phyloP scores from a whole-genome alignment of 2,888 invertebrate species.

The Prosapia bicincta region DNA sequence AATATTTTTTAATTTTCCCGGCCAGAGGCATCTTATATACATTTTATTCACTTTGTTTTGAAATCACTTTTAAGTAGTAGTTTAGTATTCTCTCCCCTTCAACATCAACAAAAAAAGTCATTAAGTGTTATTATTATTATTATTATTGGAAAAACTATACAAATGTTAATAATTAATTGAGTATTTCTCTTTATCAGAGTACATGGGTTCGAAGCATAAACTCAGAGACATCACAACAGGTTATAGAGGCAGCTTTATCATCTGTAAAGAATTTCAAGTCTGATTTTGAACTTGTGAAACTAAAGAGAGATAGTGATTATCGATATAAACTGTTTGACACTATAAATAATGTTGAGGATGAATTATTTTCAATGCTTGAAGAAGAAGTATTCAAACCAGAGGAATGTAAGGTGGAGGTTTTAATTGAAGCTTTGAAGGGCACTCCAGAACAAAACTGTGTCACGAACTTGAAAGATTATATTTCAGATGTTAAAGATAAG shows the following conservation, averaged over 20 bases:
- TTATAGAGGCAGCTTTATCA: neutral
- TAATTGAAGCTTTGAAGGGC: neutral
- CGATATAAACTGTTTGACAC: neutral
- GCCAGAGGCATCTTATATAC: too few species aligned
- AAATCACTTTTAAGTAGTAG: too few species aligned
- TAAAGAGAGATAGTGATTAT: neutral
- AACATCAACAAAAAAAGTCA: too few species aligned
- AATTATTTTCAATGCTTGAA: neutral
- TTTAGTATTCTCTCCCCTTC: too few species aligned
- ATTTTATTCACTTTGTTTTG: too few species aligned
- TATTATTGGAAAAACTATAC: too few species aligned
- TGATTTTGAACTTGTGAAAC: neutral
- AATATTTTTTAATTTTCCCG: too few species aligned
- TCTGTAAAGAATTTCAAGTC: neutral
- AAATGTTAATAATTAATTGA: too few species aligned
- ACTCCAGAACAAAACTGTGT: neutral
- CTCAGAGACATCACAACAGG: neutral
- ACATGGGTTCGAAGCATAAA: too few species aligned
- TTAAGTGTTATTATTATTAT: too few species aligned
- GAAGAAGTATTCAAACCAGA: neutral
- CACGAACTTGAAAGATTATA: neutral
- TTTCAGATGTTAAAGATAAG: neutral
- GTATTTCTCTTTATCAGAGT: too few species aligned
- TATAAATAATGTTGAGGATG: neutral
- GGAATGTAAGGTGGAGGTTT: neutral